phyloP scores from a whole-genome alignment of 2,797 vertebrate genomes.

The Leuciscus waleckii region DNA sequence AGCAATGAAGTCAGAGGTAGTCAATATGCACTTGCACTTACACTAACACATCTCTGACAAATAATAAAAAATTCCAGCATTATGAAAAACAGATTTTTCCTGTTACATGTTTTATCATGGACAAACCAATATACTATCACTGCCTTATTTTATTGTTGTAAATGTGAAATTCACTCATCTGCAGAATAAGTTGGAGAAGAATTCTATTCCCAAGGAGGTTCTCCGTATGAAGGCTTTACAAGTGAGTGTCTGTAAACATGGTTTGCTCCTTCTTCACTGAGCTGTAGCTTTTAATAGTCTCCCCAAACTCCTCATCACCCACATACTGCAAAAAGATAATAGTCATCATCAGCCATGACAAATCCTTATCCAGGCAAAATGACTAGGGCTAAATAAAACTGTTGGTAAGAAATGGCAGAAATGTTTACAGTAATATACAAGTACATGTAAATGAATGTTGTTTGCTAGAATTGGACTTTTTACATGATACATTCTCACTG shows the following conservation, averaged over 20 bases:
- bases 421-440: background rate
- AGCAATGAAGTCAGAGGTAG: slow-evolving; percentile 33
- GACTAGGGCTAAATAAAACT: background rate
- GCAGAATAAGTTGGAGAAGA: background rate
- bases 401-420: background rate
- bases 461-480: background rate
- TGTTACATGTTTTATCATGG: background rate
- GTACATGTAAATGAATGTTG: background rate
- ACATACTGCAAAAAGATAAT: slow-evolving; percentile 77
- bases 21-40: background rate
- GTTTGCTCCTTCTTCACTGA: slow-evolving; percentile 89
- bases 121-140: background rate
- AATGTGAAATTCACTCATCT: background rate
- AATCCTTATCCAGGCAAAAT: background rate
- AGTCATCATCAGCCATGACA: background rate
- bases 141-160: background rate
- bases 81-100: background rate
- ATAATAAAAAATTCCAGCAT: background rate
- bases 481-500: background rate
- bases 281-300: slow-evolving; percentile 89
- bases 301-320: slow-evolving; percentile 90
- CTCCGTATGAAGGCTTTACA: slow-evolving; percentile 67
- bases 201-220: background rate
- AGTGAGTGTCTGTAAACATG: slow-evolving; percentile 91
- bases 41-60: background rate